phyloP scores from a whole-genome alignment of 1,140 invertebrate genomes.

The Drosophila ercepeae region DNA sequence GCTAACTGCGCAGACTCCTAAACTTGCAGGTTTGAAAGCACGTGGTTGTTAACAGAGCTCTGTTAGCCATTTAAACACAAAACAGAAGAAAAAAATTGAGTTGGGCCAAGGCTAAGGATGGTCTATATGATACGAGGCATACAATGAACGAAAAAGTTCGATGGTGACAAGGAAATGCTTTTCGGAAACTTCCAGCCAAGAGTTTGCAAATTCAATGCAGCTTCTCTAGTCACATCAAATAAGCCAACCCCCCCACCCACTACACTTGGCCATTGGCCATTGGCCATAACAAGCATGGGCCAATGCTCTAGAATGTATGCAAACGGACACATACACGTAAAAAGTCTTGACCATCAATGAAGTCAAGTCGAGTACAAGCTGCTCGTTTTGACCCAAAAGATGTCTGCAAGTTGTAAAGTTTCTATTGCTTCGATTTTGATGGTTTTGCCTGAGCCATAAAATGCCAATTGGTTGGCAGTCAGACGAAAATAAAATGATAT shows the following conservation, averaged over 20 bases:
- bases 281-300: conserved; percentile 41
- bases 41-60: conserved; percentile 55
- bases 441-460: conserved; percentile 36
- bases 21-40: conserved; percentile 51
- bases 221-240: no score
- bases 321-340: conserved; percentile 31
- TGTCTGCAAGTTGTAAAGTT: conserved; percentile 59
- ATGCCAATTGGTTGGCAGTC: conserved; percentile 32
- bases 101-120: conserved; percentile 65
- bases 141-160: conserved; percentile 51
- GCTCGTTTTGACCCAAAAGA: conserved; percentile 47
- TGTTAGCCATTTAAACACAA: conserved; percentile 15
- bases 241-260: conserved; percentile 6
- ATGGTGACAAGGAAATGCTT: conserved; percentile 74
- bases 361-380: conserved; percentile 72
- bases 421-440: conserved; percentile 41
- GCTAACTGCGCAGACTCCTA: conserved; percentile 66
- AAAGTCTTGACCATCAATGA: conserved; percentile 20
- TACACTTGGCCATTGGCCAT: conserved; percentile 30
- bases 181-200: conserved; percentile 63
- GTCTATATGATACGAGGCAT: conserved; percentile 26
- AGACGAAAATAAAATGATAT: conserved; percentile 41
- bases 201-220: conserved; percentile 48
- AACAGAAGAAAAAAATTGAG: neutral
- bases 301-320: conserved; percentile 37